Evolutionary conservation across 2,797 vertebrate species (phyloP).

Genomic region (Coendou prehensilis): DNA sequence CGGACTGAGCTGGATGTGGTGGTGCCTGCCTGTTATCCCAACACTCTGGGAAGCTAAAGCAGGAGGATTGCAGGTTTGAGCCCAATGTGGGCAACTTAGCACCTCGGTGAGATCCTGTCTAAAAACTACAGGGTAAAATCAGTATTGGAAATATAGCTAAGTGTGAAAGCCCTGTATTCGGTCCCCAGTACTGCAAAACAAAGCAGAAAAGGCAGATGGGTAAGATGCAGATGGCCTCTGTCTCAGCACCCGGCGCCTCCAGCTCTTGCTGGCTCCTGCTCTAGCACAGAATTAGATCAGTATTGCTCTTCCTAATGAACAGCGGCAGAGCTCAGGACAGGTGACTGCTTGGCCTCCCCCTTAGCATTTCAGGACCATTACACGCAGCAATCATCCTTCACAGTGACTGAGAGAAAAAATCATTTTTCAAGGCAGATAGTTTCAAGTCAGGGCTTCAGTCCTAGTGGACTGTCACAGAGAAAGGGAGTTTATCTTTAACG

Average conservation of each 20-base stretch:
- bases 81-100: background rate
- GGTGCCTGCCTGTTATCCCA: background rate
- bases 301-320: slow-evolving; percentile 6
- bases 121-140: background rate
- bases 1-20: background rate
- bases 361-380: slow-evolving; percentile 29
- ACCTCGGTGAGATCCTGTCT: background rate
- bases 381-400: background rate
- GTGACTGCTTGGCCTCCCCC: background rate
- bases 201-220: background rate
- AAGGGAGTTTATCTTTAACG: slow-evolving; percentile 5
- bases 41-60: background rate
- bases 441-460: background rate
- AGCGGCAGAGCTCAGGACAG: background rate
- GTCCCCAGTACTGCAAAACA: background rate
- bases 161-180: background rate
- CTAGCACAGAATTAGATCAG: background rate
- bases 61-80: background rate
- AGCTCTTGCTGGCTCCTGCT: background rate
- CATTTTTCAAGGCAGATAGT: slow-evolving; percentile 56
- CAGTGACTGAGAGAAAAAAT: slow-evolving; percentile 29
- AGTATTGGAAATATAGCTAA: background rate
- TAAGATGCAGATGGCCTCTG: background rate
- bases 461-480: background rate
- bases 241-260: background rate